Conservation (phyloP, 2,888 invertebrate genomes). For the Acleris laterana region DNA sequence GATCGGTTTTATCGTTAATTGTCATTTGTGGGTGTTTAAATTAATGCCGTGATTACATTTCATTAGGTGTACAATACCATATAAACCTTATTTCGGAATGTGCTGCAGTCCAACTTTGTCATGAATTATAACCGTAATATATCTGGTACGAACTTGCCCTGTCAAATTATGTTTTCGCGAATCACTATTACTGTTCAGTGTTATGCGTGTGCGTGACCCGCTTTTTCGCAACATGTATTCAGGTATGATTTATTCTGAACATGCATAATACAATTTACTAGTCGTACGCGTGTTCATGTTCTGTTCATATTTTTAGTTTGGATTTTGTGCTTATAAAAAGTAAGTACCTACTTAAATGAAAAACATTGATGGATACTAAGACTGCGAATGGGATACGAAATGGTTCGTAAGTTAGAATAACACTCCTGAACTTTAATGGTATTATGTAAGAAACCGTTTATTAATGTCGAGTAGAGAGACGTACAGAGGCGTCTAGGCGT, state of each 20-base stretch:
- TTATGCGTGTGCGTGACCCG: conserved; percentile 23
- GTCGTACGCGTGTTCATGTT: conserved; percentile 47
- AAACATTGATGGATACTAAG: background rate
- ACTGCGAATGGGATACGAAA: background rate
- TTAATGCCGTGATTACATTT: too few species aligned
- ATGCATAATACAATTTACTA: conserved; percentile 54
- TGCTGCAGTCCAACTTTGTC: too few species aligned
- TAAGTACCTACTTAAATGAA: too few species aligned
- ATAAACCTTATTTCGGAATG: too few species aligned
- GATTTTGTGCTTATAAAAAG: too few species aligned
- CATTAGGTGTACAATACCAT: too few species aligned
- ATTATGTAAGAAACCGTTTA: conserved; percentile 57
- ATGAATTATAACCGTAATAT: too few species aligned
- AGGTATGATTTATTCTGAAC: conserved; percentile 56
- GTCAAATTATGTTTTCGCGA: conserved; percentile 26
- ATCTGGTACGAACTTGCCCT: background rate
- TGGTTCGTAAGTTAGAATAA: conserved; percentile 10
- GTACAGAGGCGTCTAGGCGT: conserved; percentile 60
- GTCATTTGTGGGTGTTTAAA: too few species aligned
- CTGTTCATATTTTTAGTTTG: too few species aligned
- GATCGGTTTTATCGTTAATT: too few species aligned
- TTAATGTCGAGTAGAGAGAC: conserved; percentile 58
- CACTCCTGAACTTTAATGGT: conserved; percentile 44
- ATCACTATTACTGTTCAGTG: conserved; percentile 25
- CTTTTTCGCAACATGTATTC: conserved; percentile 40